A percentile compares a stretch with the other conserved stretches of the same genome.
Conservation (phyloP, 2,888 invertebrate species). For the Meiosimyza platycephala region DNA sequence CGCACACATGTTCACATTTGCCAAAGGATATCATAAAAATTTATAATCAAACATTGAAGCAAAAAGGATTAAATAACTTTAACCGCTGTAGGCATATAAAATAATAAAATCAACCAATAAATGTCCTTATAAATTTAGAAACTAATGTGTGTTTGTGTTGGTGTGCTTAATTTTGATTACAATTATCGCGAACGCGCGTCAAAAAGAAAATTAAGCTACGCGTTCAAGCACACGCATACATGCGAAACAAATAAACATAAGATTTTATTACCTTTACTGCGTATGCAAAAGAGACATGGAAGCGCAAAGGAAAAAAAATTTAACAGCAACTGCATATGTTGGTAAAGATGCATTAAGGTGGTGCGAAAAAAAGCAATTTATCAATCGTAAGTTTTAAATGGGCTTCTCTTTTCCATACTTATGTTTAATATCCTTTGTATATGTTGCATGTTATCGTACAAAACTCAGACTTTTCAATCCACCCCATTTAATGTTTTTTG, state of each 20-base stretch:
- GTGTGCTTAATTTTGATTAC: slow-evolving; percentile 36
- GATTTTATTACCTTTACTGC: slow-evolving; percentile 47
- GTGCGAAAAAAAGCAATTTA: too few relatives aligned
- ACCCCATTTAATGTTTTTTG: slow-evolving; percentile 17
- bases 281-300: slow-evolving; percentile 24
- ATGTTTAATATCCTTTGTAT: slow-evolving; percentile 27
- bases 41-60: slow-evolving; percentile 28
- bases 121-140: slow-evolving; percentile 29
- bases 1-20: slow-evolving; percentile 30
- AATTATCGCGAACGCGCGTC: slow-evolving; percentile 33
- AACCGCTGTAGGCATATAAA: slow-evolving; percentile 24
- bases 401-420: too few relatives aligned
- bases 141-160: slow-evolving; percentile 8
- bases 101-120: slow-evolving; percentile 36
- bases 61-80: slow-evolving; percentile 35
- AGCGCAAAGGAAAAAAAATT: too few relatives aligned
- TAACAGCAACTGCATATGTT: slow-evolving; percentile 16
- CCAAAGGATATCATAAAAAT: slow-evolving; percentile 31
- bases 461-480: slow-evolving; percentile 40
- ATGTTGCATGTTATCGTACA: slow-evolving; percentile 42
- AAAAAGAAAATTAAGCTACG: slow-evolving; percentile 29
- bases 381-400: too few relatives aligned
- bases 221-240: slow-evolving; percentile 14
- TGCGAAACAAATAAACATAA: slow-evolving; percentile 48
- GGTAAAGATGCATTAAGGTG: too few relatives aligned